phyloP scores from a whole-genome alignment of 2,888 invertebrate genomes.

The Nomada hirtipes region DNA sequence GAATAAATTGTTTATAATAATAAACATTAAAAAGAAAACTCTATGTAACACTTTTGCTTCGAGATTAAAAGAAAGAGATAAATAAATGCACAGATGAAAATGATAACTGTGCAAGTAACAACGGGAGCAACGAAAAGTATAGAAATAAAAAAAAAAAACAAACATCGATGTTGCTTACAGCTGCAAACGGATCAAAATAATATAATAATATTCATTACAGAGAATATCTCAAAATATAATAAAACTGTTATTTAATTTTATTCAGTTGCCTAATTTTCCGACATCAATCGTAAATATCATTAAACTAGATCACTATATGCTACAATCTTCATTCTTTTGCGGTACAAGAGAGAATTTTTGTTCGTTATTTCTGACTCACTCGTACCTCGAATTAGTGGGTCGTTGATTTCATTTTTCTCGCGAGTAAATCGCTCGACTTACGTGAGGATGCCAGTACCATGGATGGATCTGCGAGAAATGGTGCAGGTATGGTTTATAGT shows the following conservation, averaged over 20 bases:
- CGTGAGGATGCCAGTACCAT: constrained; percentile 69
- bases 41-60: too few relatives aligned
- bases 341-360: neutral
- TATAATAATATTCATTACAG: neutral
- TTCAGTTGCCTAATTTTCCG: neutral
- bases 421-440: constrained; percentile 64
- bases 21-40: neutral
- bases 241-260: neutral
- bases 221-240: neutral
- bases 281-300: neutral
- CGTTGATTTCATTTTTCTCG: neutral
- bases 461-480: constrained; percentile 79
- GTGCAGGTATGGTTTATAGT: constrained; percentile 72
- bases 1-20: neutral
- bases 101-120: neutral
- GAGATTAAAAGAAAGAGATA: neutral
- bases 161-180: neutral
- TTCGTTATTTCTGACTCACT: constrained; percentile 19
- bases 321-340: neutral
- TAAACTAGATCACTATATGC: neutral
- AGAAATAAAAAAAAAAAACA: neutral
- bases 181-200: neutral
- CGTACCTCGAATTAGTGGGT: neutral
- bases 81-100: neutral
- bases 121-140: neutral